Evolutionary conservation across 2,113 vertebrate species (phyloP), one percentile per base, ranked within the genome.

Genomic region (Phaethon lepturus): DNA sequence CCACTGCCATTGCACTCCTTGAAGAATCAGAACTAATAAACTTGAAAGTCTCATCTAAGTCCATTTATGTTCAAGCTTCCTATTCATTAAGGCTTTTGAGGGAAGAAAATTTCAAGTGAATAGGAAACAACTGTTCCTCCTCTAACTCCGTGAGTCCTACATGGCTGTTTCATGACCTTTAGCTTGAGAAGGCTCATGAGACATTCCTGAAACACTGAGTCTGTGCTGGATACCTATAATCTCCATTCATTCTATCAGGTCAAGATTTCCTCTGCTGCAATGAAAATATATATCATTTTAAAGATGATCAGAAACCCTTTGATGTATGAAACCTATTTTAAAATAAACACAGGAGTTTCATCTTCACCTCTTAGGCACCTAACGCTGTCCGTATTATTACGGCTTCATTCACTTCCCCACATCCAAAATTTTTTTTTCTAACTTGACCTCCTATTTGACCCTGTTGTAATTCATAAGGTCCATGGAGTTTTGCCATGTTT

Each of bases 381-480:
- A 87, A 80, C 93, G n/a, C 55, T 64, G 64, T 49, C 25, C 3
- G 24, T 44, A 80, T 86, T 93, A 72, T 86, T 83, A 90, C 2
- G 11, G 58, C 47, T 95, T 96, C 63, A 72, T 91, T 95, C 9
- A 40, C 67, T 86, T 92, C 35, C 20, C 72, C 59, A 60, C 9
- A 74, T 81, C 7, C 24, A 35, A 38, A 11, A 7, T 23, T 3
- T 53, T 77, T 78, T 78, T 85, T 80, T 95, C 93, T 25, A 78
- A 58, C 38, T 68, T 96, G 84, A 93, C 78, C 95, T 97, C 53
- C 84, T 93, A 76, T 96, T 87, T 97, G 92, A 88, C 96, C 63
- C 68, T 91, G 68, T 59, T 94, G 88, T 94, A 97, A 97, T 97
- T 98, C 93, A 94, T 90, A 96, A 93, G 44, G 71, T 94, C 72